Percentiles rank a stretch among this genome's conserved stretches.
Evolutionary conservation across 2,113 vertebrate species (phyloP).

Genomic region (Dipodomys merriami): DNA sequence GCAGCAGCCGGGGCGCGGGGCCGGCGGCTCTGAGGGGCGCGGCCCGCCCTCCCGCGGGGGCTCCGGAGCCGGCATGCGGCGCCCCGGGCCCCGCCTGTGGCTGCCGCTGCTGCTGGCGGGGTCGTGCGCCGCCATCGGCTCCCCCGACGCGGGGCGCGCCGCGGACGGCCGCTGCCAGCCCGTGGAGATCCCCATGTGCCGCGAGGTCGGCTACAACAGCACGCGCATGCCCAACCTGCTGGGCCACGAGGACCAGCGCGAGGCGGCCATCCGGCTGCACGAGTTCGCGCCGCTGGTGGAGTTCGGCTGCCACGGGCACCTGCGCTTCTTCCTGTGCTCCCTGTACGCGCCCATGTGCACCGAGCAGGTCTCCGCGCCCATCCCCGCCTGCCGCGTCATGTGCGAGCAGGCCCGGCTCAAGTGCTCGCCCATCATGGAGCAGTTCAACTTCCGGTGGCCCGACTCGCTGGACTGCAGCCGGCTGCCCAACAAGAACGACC

Average conservation of each 20-base stretch:
- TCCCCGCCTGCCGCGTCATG: constrained; percentile 97
- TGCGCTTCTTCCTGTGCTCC: constrained; percentile 97
- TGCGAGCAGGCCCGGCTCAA: constrained; percentile 96
- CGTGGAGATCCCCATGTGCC: constrained; percentile 96
- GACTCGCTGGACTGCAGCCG: constrained; percentile 95
- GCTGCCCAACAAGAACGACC: constrained; percentile 97
- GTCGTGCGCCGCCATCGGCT: constrained; percentile 90
- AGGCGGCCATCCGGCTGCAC: constrained; percentile 94
- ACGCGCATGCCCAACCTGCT: constrained; percentile 96
- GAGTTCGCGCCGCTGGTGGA: constrained; percentile 94
- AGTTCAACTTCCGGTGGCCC: constrained; percentile 97
- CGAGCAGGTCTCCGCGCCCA: constrained; percentile 97
- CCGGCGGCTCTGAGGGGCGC: constrained; percentile 63
- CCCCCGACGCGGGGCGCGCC: constrained; percentile 93
- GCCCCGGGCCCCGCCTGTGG: constrained; percentile 73
- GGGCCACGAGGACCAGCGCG: constrained; percentile 93
- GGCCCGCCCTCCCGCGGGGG: background rate
- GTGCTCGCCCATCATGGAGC: constrained; percentile 96
- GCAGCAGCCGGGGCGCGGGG: constrained; percentile 45
- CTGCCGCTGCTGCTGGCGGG: constrained; percentile 78
- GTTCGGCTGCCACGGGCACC: constrained; percentile 94
- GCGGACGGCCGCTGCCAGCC: constrained; percentile 95
- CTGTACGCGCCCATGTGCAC: constrained; percentile 99
- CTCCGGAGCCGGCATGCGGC: constrained; percentile 60
- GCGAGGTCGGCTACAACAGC: constrained; percentile 98